phyloP scores from a whole-genome alignment of 2,113 vertebrate genomes.

The Xiphias gladius region DNA sequence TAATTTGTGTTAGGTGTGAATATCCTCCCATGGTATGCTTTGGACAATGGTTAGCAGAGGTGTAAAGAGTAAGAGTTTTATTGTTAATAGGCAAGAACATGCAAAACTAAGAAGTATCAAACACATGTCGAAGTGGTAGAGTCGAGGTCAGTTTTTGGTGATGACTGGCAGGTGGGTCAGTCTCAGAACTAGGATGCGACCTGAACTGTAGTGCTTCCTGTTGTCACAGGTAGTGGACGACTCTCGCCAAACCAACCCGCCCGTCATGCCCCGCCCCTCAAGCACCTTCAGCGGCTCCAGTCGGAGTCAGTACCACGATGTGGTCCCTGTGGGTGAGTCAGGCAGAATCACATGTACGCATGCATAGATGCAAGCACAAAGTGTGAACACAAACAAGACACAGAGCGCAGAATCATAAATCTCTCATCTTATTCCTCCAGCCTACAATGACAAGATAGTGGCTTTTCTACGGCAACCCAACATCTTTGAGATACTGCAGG shows the following conservation, averaged over 20 bases:
- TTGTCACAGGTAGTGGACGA: constrained; percentile 94
- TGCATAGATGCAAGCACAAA: neutral
- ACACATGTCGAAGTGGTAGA: too few relatives aligned
- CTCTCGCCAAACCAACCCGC: constrained; percentile 90
- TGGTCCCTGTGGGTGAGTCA: constrained; percentile 95
- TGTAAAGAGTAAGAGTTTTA: too few relatives aligned
- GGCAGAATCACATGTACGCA: neutral
- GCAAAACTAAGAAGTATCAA: neutral
- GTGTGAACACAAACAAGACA: neutral
- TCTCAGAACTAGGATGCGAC: constrained; percentile 66
- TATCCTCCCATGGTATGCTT: too few relatives aligned
- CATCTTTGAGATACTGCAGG: constrained; percentile 97
- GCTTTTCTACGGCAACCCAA: constrained; percentile 98
- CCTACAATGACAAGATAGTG: constrained; percentile 99
- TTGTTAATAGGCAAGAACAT: too few relatives aligned
- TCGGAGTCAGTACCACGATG: constrained; percentile 94
- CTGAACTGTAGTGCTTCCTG: constrained; percentile 64
- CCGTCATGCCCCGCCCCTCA: constrained; percentile 91
- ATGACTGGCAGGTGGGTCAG: neutral
- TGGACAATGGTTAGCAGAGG: too few relatives aligned
- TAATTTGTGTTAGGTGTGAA: too few relatives aligned
- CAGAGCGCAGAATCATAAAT: neutral
- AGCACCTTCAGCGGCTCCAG: constrained; percentile 95
- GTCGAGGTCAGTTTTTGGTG: neutral
- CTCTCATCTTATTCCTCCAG: constrained; percentile 77